Evolutionary conservation across 1,140 invertebrate species (phyloP).

Genomic region (Ctenoplectra terminalis): DNA sequence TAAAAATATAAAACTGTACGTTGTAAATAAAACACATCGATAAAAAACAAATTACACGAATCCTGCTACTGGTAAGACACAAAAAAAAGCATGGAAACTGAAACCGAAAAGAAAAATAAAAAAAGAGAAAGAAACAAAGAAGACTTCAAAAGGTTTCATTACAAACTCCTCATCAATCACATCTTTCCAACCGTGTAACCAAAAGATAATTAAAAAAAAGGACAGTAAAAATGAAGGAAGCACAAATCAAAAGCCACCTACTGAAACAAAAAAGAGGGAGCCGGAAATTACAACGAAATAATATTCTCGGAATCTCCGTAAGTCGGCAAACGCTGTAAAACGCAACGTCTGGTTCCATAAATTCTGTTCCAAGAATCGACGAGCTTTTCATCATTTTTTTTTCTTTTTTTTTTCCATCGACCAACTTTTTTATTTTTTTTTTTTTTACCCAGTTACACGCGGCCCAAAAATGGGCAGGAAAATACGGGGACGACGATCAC

Average conservation of each 20-base stretch:
- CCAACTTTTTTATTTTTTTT: no score
- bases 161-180: not conserved
- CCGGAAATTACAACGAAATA: not conserved
- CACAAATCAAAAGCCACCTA: not conserved
- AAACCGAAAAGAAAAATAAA: not conserved
- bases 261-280: not conserved
- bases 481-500: conserved; percentile 28
- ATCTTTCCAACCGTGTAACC: not conserved
- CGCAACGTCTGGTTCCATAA: conserved; percentile 1
- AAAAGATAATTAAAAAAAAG: not conserved
- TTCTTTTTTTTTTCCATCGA: conserved; percentile 1
- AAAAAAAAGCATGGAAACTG: no score
- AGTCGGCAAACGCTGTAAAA: not conserved
- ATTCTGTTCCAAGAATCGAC: not conserved
- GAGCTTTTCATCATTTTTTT: not conserved
- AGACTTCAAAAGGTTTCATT: no score
- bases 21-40: no score
- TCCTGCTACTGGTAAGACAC: no score
- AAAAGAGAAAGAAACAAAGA: not conserved
- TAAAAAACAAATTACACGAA: no score
- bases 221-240: not conserved
- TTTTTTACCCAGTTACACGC: conserved; percentile 17
- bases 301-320: conserved; percentile 12
- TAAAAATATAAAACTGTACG: no score
- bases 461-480: conserved; percentile 20